Conservation (phyloP, 2,797 vertebrate genomes). For the Gobio occitaniae region DNA sequence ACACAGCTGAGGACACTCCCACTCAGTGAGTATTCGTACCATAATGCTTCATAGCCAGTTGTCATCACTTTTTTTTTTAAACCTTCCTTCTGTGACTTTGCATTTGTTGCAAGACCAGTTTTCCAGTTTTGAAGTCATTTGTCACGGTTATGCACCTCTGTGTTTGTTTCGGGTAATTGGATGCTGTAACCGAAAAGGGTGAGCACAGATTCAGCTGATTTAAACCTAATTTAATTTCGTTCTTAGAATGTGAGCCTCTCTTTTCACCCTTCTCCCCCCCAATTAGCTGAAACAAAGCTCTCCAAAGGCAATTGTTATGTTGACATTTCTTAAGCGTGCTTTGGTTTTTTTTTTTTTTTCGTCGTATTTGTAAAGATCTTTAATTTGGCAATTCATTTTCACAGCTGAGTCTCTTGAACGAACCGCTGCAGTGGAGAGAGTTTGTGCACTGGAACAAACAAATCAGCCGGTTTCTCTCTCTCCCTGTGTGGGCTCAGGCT, state of each 20-base stretch:
- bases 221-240: conserved; percentile 54
- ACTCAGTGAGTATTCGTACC: conserved; percentile 76
- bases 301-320: conserved; percentile 34
- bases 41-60: conserved; percentile 6
- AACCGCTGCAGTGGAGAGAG: conserved; percentile 16
- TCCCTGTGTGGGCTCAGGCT: conserved; percentile 46
- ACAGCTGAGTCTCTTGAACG: conserved; percentile 15
- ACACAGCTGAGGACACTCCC: conserved; percentile 78
- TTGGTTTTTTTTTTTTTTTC: not conserved
- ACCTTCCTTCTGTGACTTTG: conserved; percentile 19
- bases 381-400: conserved; percentile 50
- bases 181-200: conserved; percentile 47
- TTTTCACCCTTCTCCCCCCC: conserved; percentile 27
- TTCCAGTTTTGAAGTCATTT: conserved; percentile 39
- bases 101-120: conserved; percentile 25
- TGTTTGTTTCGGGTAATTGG: conserved; percentile 54
- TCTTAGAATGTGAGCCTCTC: conserved; percentile 31
- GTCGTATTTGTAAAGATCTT: conserved; percentile 38
- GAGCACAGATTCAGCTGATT: conserved; percentile 46
- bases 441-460: conserved; percentile 48
- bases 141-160: conserved; percentile 45
- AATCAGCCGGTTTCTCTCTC: conserved; percentile 44
- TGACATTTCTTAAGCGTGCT: conserved; percentile 40
- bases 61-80: not conserved
- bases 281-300: conserved; percentile 53